Evolutionary conservation across 2,888 invertebrate genomes (phyloP).

Genomic region (Lordiphosa fenestrarum): DNA sequence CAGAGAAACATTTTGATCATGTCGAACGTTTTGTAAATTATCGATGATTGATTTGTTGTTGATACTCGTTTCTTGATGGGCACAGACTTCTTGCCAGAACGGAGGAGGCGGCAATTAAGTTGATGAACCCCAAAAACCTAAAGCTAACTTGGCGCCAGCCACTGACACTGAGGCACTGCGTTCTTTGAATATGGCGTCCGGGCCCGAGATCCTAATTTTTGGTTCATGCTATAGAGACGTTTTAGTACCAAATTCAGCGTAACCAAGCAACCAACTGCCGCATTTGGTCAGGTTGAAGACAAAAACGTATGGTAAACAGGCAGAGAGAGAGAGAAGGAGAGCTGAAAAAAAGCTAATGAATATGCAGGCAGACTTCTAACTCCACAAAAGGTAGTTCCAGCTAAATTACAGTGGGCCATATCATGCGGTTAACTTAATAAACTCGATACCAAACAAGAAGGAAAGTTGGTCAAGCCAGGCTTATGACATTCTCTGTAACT

Average conservation of each 20-base stretch:
- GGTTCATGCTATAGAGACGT: slow-evolving; percentile 53
- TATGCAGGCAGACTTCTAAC: slow-evolving; percentile 65
- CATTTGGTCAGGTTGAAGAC: slow-evolving; percentile 18
- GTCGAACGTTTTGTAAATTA: slow-evolving; percentile 61
- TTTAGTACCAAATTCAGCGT: neutral
- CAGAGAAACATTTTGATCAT: slow-evolving; percentile 48
- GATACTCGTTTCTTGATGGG: slow-evolving; percentile 29
- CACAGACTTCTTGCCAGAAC: slow-evolving; percentile 4
- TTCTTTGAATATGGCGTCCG: slow-evolving; percentile 58
- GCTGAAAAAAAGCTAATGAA: slow-evolving; percentile 56
- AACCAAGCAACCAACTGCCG: slow-evolving; percentile 12
- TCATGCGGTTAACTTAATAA: no score
- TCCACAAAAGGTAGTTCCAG: slow-evolving; percentile 23
- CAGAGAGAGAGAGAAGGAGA: slow-evolving; percentile 1
- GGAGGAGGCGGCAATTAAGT: slow-evolving; percentile 27
- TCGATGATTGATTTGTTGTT: slow-evolving; percentile 71
- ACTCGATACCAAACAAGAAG: no score
- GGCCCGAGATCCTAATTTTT: slow-evolving; percentile 55
- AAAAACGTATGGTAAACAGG: slow-evolving; percentile 43
- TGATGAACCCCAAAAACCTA: slow-evolving; percentile 14
- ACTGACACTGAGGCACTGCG: slow-evolving; percentile 2
- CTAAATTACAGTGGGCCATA: slow-evolving; percentile 5
- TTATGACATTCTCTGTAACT: no score
- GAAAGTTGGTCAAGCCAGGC: no score
- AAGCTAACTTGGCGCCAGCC: slow-evolving; percentile 29